phyloP scores from a whole-genome alignment of 2,888 invertebrate genomes.

The Aphidoletes aphidimyza region DNA sequence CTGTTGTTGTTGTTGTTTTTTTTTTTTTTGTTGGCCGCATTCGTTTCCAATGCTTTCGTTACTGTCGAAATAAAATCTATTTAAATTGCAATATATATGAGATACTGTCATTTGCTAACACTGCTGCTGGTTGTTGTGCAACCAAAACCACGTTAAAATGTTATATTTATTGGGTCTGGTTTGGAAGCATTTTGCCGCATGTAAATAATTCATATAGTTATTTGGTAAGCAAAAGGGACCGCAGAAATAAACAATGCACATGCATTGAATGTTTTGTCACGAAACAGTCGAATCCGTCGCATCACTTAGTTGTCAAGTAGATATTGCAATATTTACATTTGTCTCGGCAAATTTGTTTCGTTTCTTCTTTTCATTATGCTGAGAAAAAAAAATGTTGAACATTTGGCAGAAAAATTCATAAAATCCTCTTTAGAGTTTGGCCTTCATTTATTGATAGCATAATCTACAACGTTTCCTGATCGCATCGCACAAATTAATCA shows the following conservation, averaged over 20 bases:
- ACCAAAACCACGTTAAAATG: not conserved
- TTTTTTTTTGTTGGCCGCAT: no score
- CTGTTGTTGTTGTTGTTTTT: not conserved
- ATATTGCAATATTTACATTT: no score
- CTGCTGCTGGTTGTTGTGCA: not conserved
- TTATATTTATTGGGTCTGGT: not conserved
- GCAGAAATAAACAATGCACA: not conserved
- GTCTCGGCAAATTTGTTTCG: no score
- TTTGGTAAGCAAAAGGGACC: not conserved
- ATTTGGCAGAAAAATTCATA: no score
- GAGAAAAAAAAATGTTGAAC: no score
- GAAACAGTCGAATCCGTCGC: not conserved
- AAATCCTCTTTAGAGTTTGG: no score
- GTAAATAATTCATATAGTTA: conserved; percentile 24
- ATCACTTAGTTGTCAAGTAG: no score
- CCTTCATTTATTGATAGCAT: no score
- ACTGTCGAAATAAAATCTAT: conserved; percentile 33
- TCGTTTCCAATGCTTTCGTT: not conserved
- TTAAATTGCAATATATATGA: conserved; percentile 49
- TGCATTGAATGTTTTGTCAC: conserved; percentile 1
- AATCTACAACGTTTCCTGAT: no score
- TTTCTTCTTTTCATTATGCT: no score
- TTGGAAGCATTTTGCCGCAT: not conserved
- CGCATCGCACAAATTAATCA: no score
- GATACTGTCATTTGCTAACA: conserved; percentile 17